Evolutionary conservation across 2,888 invertebrate species (phyloP).

Genomic region (Cheiracanthium punctorium): DNA sequence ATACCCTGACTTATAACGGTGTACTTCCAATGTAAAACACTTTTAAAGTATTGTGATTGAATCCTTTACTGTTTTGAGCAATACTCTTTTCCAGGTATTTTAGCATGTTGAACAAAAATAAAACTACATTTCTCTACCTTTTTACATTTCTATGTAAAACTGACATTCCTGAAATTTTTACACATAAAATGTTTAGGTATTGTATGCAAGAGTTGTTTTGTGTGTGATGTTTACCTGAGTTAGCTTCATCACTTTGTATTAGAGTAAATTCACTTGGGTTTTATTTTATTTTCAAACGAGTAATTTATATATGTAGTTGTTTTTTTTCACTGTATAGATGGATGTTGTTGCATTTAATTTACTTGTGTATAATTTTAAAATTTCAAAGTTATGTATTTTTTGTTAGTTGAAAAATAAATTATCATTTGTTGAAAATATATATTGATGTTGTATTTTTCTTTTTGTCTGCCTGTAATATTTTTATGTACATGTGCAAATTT

Average conservation of each 20-base stretch:
- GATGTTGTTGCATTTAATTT: conserved; percentile 3
- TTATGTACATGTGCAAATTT: no score
- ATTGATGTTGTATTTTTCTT: not conserved
- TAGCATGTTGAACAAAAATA: not conserved
- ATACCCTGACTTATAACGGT: not conserved
- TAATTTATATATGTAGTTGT: conserved; percentile 4
- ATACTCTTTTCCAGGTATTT: not conserved
- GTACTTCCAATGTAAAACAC: not conserved
- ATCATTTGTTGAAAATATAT: not conserved
- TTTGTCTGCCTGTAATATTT: no score
- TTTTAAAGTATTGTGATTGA: not conserved
- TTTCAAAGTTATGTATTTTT: not conserved
- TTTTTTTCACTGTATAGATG: conserved; percentile 14
- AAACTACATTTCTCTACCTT: not conserved
- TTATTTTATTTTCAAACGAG: no score
- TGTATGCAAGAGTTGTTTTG: not conserved
- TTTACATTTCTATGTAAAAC: not conserved
- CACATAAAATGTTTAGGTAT: not conserved
- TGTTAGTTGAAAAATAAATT: conserved; percentile 4
- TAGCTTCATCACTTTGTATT: no score
- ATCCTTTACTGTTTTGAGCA: not conserved
- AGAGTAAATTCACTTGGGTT: no score
- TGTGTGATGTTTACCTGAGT: no score
- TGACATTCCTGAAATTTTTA: not conserved
- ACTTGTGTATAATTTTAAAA: not conserved